These are phyloP conservation scores for Phaenicophaeus curvirostris DNA, from an alignment of 2,797 vertebrate genomes.

Conservation along the genomic window DNA sequence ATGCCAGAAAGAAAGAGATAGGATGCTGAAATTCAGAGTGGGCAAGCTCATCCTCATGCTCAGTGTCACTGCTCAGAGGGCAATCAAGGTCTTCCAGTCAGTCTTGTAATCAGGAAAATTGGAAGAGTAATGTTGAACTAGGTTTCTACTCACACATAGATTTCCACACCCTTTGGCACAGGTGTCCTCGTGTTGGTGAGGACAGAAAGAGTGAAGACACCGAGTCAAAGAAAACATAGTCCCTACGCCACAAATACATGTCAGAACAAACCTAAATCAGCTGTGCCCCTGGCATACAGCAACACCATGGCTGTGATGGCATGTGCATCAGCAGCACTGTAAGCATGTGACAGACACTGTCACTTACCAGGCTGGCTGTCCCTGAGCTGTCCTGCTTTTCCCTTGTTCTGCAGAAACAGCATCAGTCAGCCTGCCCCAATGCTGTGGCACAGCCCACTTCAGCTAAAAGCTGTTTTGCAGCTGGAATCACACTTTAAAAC, in stretches of 20 bases:
- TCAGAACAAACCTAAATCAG: neutral
- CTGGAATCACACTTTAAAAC: neutral
- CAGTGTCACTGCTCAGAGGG: neutral
- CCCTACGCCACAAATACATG: neutral
- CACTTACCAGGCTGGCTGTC: neutral
- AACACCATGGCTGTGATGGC: neutral
- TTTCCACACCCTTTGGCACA: neutral
- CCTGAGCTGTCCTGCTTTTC: neutral
- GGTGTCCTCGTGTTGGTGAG: fast-evolving
- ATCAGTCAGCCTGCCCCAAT: neutral
- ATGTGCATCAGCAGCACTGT: fast-evolving
- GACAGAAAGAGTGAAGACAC: neutral
- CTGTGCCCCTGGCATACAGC: neutral
- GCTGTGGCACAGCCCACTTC: neutral
- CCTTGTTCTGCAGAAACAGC: neutral
- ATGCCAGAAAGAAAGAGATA: neutral
- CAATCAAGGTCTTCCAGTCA: neutral
- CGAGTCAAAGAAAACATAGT: neutral
- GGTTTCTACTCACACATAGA: neutral
- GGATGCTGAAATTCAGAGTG: neutral
- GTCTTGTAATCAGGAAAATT: neutral
- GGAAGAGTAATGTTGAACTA: neutral
- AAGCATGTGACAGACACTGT: neutral
- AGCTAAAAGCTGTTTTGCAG: neutral
- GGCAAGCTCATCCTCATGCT: neutral